Conservation (phyloP, 2,888 invertebrate species). For the Agrypnus murinus region DNA sequence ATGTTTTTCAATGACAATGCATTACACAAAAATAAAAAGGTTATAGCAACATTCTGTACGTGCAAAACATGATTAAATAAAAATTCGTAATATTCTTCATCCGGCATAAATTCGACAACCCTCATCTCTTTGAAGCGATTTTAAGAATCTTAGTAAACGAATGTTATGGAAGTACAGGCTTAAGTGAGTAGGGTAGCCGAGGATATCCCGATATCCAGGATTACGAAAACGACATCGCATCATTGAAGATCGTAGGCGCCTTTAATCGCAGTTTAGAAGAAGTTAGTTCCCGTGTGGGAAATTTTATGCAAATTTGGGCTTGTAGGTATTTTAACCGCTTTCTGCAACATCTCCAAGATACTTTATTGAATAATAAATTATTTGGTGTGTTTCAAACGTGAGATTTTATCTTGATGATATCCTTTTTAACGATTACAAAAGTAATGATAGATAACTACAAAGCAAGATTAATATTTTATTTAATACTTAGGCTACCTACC, state of each 20-base stretch:
- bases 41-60: neutral
- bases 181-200: constrained; percentile 2
- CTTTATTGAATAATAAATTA: too few species aligned
- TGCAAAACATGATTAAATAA: neutral
- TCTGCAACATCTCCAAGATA: too few species aligned
- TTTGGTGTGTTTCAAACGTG: too few species aligned
- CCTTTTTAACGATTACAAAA: too few species aligned
- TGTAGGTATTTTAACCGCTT: neutral
- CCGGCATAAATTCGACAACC: neutral
- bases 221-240: constrained; percentile 21
- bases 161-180: constrained; percentile 2
- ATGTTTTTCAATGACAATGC: constrained; percentile 17
- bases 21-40: neutral
- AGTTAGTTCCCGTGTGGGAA: constrained; percentile 22
- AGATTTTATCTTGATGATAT: too few species aligned
- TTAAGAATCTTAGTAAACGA: constrained; percentile 16
- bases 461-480: too few species aligned
- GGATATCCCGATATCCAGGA: constrained; percentile 20
- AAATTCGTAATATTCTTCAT: constrained; percentile 1
- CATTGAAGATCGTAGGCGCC: constrained; percentile 19
- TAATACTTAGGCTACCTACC: too few species aligned
- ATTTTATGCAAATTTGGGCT: constrained; percentile 17
- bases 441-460: too few species aligned
- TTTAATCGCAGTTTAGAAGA: constrained; percentile 27
- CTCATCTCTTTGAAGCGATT: neutral